Evolutionary conservation across 2,888 invertebrate genomes (phyloP), one percentile per base, ranked within the genome.

Genomic region (Hypsopygia costalis): DNA sequence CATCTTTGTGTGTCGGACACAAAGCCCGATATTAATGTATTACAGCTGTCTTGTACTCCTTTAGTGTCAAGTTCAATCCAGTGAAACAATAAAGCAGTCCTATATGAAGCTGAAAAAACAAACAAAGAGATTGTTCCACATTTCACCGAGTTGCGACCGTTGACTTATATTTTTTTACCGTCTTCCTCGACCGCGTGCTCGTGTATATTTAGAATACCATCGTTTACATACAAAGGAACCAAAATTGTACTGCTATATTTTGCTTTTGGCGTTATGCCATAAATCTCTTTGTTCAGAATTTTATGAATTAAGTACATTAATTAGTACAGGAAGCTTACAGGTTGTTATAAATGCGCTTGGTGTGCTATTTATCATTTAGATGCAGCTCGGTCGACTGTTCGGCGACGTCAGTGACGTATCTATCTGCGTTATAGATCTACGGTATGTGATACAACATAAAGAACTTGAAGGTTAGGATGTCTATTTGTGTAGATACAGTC

Each of bases 211-310:
- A 68, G 62, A 46, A 37, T 44, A 35, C 39, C 41, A 44, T 46
- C 46, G 53, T 70, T 67, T 67, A 66, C 65, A 65, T 71, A 81
- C 81, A 82, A 81, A 82, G 80, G 69, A 74, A 63, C 62, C 50
- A 61, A 63, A 60, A 57, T 51, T 58, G 51, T 47, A 44, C 43
- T 52, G 49, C 56, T 43, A 55, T 57, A 55, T 50, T 53, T 59
- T 57, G 47, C 41, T 51, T 36, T 71, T 81, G 83, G 83, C 80
- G 22, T 8, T 3, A 21, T 36, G 73, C 83, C 83, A 83, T 62
- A 55, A 55, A 38, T 45, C 55, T 75, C 81, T 83, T 83, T 83
- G 81, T 82, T 79, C 62, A 43, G 56, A n/a, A 50, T 52, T 53
- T 58, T 74, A 71, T 76, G 78, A 78, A 73, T 76, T 71, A 65